phyloP scores from a whole-genome alignment of 2,888 invertebrate species.

The Dicranocentrus wangi region DNA sequence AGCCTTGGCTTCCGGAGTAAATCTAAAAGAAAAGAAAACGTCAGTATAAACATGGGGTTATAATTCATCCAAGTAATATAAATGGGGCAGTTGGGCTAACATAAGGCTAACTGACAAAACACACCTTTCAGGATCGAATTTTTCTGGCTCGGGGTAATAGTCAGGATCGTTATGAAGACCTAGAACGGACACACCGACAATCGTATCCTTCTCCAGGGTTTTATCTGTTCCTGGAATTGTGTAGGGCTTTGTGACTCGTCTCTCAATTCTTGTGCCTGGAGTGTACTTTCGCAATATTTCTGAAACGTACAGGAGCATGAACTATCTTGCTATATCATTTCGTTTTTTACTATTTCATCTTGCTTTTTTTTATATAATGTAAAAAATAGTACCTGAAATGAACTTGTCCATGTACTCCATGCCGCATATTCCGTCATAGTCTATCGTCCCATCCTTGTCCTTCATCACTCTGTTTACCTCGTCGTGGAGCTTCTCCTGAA shows the following conservation, averaged over 20 bases:
- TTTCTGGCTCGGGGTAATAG: slow-evolving; percentile 63
- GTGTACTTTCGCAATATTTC: slow-evolving; percentile 62
- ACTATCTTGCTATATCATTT: neutral
- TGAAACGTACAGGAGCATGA: slow-evolving; percentile 21
- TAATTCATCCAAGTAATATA: too few relatives aligned
- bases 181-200: slow-evolving; percentile 45
- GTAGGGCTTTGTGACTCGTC: slow-evolving; percentile 55
- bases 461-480: slow-evolving; percentile 40
- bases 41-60: too few relatives aligned
- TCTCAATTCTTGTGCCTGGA: slow-evolving; percentile 55
- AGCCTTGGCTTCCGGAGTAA: slow-evolving; percentile 65
- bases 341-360: neutral
- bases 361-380: neutral
- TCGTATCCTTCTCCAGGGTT: slow-evolving; percentile 37
- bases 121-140: slow-evolving; percentile 60
- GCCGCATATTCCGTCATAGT: slow-evolving; percentile 58
- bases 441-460: slow-evolving; percentile 38
- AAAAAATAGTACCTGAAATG: slow-evolving; percentile 57
- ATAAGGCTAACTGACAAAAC: too few relatives aligned
- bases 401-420: slow-evolving; percentile 70
- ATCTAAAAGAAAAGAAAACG: too few relatives aligned
- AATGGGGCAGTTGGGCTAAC: too few relatives aligned
- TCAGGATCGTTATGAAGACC: slow-evolving; percentile 62
- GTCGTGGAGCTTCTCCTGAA: slow-evolving; percentile 57
- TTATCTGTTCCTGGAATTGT: slow-evolving; percentile 49